Percentiles rank a stretch among this genome's conserved stretches.
phyloP scores from a whole-genome alignment of 2,888 invertebrate species.

The Pycnomerus fuliginosus region DNA sequence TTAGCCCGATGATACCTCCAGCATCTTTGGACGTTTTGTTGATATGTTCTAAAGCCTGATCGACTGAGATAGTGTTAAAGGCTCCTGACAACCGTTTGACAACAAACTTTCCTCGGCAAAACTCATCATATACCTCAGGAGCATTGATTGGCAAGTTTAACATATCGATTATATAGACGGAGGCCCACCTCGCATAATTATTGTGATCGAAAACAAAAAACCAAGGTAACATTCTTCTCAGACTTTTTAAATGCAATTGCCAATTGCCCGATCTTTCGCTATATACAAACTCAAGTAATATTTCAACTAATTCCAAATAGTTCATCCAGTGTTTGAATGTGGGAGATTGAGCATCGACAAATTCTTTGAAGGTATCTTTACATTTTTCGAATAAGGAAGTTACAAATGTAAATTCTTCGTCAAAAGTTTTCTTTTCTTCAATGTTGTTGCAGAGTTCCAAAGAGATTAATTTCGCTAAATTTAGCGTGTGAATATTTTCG shows the following conservation, averaged over 20 bases:
- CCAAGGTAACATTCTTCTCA: slow-evolving; percentile 23
- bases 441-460: slow-evolving; percentile 6
- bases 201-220: slow-evolving; percentile 22
- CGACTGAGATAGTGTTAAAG: slow-evolving; percentile 22
- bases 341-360: slow-evolving; percentile 7
- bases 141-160: slow-evolving; percentile 6
- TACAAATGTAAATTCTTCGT: slow-evolving; percentile 3
- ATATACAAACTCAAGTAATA: slow-evolving; percentile 16
- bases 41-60: slow-evolving; percentile 19
- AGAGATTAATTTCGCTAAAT: too few species aligned
- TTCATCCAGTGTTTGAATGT: slow-evolving; percentile 12
- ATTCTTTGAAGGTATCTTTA: slow-evolving; percentile 4
- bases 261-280: slow-evolving; percentile 19
- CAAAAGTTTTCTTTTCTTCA: background rate
- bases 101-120: slow-evolving; percentile 16
- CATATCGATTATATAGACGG: slow-evolving; percentile 19
- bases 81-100: background rate
- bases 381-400: slow-evolving; percentile 13
- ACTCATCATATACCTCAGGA: slow-evolving; percentile 10
- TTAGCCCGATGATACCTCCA: slow-evolving; percentile 12
- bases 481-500: too few species aligned
- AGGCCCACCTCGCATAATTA: slow-evolving; percentile 15
- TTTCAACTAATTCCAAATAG: slow-evolving; percentile 11
- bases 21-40: background rate
- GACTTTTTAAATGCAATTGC: slow-evolving; percentile 18